Conservation (phyloP, 2,888 invertebrate species). For the Stenolophus ochropezus region DNA sequence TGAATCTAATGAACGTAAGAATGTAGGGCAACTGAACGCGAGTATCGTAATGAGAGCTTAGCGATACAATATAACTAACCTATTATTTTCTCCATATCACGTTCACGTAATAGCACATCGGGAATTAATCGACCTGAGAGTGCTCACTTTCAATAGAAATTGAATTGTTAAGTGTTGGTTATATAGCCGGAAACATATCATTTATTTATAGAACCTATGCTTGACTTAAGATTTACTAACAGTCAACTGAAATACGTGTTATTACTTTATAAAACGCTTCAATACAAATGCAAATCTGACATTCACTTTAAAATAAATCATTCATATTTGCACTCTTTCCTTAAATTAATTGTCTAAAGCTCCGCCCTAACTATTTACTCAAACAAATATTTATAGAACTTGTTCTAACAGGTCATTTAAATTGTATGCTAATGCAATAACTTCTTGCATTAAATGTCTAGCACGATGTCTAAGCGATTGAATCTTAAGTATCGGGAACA, state of each 20-base stretch:
- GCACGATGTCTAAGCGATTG: no score
- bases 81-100: slow-evolving; percentile 30
- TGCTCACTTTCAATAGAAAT: slow-evolving; percentile 1
- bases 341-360: background rate
- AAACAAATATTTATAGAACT: background rate
- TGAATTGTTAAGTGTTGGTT: background rate
- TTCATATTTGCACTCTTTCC: background rate
- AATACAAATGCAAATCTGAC: background rate
- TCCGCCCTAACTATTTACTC: background rate
- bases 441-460: no score
- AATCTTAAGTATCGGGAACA: no score
- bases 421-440: no score
- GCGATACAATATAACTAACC: slow-evolving; percentile 24
- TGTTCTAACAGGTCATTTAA: background rate
- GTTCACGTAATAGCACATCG: background rate
- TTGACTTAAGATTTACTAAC: background rate
- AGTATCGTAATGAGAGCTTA: slow-evolving; percentile 9
- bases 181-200: background rate
- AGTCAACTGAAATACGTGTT: background rate
- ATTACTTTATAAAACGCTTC: background rate
- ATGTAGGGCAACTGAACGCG: slow-evolving; percentile 16
- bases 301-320: background rate
- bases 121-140: background rate
- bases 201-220: background rate
- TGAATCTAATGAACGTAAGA: slow-evolving; percentile 11